A percentile compares a stretch with the other conserved stretches of the same genome.
These are phyloP conservation scores for Anableps anableps DNA, from an alignment of 2,797 vertebrate species.

Conservation along the genomic window DNA sequence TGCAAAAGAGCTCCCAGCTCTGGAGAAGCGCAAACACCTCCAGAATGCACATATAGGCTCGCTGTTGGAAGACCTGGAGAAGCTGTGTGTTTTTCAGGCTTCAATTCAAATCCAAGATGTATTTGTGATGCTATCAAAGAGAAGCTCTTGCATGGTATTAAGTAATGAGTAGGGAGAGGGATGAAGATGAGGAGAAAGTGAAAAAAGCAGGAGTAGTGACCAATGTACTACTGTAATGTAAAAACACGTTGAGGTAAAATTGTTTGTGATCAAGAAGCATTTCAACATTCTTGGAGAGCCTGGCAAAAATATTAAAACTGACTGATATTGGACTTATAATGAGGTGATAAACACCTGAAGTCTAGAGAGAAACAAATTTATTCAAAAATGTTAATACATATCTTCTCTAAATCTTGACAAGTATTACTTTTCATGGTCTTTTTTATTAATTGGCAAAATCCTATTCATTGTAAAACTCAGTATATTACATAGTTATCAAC, in stretches of 20 bases:
- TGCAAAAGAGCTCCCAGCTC: no score
- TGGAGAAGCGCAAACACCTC: no score
- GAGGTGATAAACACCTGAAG: background rate
- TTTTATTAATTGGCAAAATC: background rate
- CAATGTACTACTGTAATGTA: background rate
- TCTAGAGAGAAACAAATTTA: background rate
- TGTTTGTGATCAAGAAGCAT: background rate
- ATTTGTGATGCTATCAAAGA: no score
- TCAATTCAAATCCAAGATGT: background rate
- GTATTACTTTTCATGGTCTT: background rate
- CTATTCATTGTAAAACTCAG: background rate
- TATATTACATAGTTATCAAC: background rate
- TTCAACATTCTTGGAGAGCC: background rate
- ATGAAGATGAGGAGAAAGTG: background rate
- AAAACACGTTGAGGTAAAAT: background rate
- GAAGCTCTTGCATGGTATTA: no score
- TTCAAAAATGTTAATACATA: background rate
- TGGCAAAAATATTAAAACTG: background rate
- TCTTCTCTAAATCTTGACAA: background rate
- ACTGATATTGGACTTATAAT: background rate
- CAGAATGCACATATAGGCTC: no score
- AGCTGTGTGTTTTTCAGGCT: background rate
- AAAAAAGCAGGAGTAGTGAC: background rate
- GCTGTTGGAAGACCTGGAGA: no score
- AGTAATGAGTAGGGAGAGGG: no score